Conservation (phyloP, 2,888 invertebrate genomes). For the Melieria crassipennis region DNA sequence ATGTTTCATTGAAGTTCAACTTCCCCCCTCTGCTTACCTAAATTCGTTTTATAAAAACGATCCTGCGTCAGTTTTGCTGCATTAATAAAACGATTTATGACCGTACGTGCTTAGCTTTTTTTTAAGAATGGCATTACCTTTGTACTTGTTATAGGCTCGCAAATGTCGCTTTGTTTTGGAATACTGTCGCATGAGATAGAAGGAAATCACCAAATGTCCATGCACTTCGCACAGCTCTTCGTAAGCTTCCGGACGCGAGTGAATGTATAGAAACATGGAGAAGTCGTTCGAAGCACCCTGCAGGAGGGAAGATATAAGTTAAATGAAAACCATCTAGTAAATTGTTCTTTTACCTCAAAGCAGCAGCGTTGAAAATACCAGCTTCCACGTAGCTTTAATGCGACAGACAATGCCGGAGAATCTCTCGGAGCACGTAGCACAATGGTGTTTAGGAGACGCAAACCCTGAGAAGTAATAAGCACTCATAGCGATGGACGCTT, state of each 20-base stretch:
- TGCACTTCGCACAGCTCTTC: conserved; percentile 41
- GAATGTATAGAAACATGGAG: conserved; percentile 42
- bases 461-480: background rate
- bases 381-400: conserved; percentile 41
- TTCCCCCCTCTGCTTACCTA: conserved; percentile 34
- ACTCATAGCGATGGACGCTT: too few species aligned
- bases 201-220: conserved; percentile 38
- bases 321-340: conserved; percentile 2
- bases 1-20: background rate
- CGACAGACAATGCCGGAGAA: conserved; percentile 30
- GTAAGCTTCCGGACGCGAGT: conserved; percentile 12
- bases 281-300: conserved; percentile 41
- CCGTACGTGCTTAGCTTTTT: background rate
- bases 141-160: conserved; percentile 37
- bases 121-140: conserved; percentile 31
- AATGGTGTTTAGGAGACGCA: conserved; percentile 31
- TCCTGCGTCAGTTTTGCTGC: conserved; percentile 34
- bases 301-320: conserved; percentile 8
- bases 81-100: background rate
- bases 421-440: conserved; percentile 40
- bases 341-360: conserved; percentile 38
- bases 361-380: conserved; percentile 30
- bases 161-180: conserved; percentile 37
- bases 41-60: conserved; percentile 22
- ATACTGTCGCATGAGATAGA: conserved; percentile 40